phyloP scores from a whole-genome alignment of 2,113 vertebrate species.

The Carassius gibelio region DNA sequence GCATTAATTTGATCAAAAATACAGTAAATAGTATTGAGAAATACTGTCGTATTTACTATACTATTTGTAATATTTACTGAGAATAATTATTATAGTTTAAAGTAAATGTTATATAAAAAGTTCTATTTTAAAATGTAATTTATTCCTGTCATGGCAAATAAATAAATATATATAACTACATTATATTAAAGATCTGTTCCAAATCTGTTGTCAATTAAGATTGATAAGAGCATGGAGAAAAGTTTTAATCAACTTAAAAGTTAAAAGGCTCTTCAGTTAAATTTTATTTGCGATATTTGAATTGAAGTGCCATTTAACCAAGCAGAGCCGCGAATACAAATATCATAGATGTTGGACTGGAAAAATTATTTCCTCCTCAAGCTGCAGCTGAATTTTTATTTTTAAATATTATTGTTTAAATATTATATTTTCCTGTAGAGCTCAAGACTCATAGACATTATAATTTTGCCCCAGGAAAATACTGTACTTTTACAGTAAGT shows the following conservation, averaged over 20 bases:
- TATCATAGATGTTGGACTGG: not conserved
- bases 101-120: too few species aligned
- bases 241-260: not conserved
- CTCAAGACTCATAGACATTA: not conserved
- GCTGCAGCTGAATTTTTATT: not conserved
- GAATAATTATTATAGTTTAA: too few species aligned
- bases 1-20: too few species aligned
- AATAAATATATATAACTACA: too few species aligned
- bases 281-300: not conserved
- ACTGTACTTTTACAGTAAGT: not conserved
- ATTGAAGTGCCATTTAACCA: too few species aligned
- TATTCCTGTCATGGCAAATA: too few species aligned
- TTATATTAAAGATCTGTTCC: not conserved
- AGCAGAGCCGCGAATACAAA: not conserved
- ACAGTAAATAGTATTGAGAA: too few species aligned
- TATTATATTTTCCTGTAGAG: not conserved
- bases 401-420: not conserved
- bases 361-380: not conserved
- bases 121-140: too few species aligned
- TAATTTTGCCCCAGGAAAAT: not conserved
- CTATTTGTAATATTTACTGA: too few species aligned
- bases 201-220: not conserved
- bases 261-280: not conserved
- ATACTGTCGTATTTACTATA: too few species aligned
- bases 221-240: not conserved